These are phyloP conservation scores for Narcine bancroftii DNA, from an alignment of 2,113 vertebrate species.

Conservation along the genomic window DNA sequence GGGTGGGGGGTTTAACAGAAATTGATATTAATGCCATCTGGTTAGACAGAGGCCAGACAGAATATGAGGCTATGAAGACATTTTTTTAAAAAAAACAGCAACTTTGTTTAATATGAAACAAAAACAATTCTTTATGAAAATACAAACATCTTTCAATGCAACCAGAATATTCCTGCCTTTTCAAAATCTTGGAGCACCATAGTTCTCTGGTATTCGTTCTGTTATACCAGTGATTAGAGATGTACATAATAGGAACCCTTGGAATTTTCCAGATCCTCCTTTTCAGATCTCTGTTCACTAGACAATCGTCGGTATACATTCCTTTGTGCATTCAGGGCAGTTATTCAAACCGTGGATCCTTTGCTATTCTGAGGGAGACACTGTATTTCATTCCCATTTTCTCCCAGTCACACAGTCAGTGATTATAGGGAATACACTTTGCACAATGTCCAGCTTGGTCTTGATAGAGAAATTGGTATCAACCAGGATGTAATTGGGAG, in stretches of 20 bases:
- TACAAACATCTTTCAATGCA: neutral
- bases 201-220: conserved; percentile 89
- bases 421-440: too few species aligned
- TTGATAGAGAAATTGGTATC: conserved; percentile 99
- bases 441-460: conserved; percentile 90
- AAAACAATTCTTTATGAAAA: neutral
- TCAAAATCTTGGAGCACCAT: conserved; percentile 81
- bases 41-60: too few species aligned
- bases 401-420: too few species aligned
- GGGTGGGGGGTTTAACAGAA: too few species aligned
- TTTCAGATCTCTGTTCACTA: conserved; percentile 94
- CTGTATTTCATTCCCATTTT: too few species aligned
- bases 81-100: neutral
- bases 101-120: neutral
- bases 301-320: too few species aligned
- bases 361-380: too few species aligned
- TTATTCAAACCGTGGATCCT: too few species aligned
- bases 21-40: too few species aligned
- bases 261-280: conserved; percentile 90
- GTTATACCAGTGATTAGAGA: conserved; percentile 96
- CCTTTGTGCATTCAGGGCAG: too few species aligned
- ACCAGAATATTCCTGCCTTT: neutral
- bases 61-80: too few species aligned
- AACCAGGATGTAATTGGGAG: conserved; percentile 87
- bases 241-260: conserved; percentile 97